A percentile compares a stretch with the other conserved stretches of the same genome.
Conservation (phyloP, 1,140 invertebrate species). For the Lycorma delicatula region DNA sequence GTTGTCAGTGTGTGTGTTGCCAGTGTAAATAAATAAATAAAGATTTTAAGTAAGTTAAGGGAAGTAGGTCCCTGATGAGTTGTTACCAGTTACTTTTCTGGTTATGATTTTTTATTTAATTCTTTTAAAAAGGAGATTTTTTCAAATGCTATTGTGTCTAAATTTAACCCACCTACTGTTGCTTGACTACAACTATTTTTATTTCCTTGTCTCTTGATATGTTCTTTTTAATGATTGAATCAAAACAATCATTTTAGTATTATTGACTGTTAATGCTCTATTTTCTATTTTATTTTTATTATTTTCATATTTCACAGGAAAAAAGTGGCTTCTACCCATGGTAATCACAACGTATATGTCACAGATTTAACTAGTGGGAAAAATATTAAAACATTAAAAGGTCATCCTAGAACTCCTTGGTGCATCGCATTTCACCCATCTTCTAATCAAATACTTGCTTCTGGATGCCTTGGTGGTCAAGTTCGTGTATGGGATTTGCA, state of each 20-base stretch:
- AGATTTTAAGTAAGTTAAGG: too few relatives aligned
- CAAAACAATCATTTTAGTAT: not conserved
- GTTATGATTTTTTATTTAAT: too few relatives aligned
- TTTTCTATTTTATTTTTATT: not conserved
- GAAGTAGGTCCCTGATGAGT: too few relatives aligned
- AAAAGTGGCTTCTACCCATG: constrained; percentile 81
- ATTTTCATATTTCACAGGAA: constrained; percentile 44
- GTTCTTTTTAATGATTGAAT: constrained; percentile 17
- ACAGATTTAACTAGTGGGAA: constrained; percentile 71
- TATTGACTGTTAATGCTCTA: too few relatives aligned
- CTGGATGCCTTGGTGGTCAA: constrained; percentile 82
- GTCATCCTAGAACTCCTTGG: constrained; percentile 87
- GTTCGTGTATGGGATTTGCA: constrained; percentile 85
- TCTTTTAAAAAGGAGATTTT: too few relatives aligned
- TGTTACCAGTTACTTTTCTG: too few relatives aligned
- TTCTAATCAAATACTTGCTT: constrained; percentile 72
- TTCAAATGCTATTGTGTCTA: too few relatives aligned
- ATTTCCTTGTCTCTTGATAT: too few relatives aligned
- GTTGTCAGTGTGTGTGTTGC: too few relatives aligned
- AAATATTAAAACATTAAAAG: constrained; percentile 65
- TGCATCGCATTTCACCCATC: constrained; percentile 84
- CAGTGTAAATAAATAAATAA: too few relatives aligned
- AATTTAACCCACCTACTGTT: too few relatives aligned
- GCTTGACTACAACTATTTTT: too few relatives aligned
- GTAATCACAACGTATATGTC: constrained; percentile 86